Base-by-base conservation (phyloP, 2,797 vertebrate species). In the Melanitta fusca region DNA sequence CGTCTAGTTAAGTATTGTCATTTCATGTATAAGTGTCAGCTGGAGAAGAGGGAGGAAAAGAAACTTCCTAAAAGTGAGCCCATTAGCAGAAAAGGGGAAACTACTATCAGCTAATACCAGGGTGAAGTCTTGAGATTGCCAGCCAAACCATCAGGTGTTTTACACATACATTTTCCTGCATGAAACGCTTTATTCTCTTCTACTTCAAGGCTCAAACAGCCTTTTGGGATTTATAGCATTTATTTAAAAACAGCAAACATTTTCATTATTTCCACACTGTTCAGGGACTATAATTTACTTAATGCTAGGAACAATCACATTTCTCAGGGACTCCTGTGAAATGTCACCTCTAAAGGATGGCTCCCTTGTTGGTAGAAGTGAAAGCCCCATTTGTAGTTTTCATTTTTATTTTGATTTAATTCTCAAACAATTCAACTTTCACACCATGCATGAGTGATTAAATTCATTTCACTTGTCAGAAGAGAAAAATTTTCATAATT, bases 331-430 rank as follows among this genome's bases (percentile, higher is more conserved):
- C 95, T 95, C 93, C 96, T 97, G 94, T 95, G 94, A 98, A 98
- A 98, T 98, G 98, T 98, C 98, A 98, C 86, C 84, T 96, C 96
- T 98, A 97, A 98, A 98, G 97, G 96, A 98, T 98, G 97, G 78
- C 81, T 98, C 97, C 96, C 96, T 93, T 66, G 96, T 96, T 95
- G 97, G 96, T 88, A 89, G 96, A 96, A 97, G 89, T 91, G 95
- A 98, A 97, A 85, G 96, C 72, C 93, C 69, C 69, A 25, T 91
- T 97, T 96, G 90, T 96, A 97, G 97, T 97, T 98, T 98, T 97
- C 97, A 96, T 97, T 91, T 98, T 98, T 96, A 97, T 97, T 98
- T 98, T 98, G 96, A 98, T 98, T 98, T 98, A 98, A 98, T 98
- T 98, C 98, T 97, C 97, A 98, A 96, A 98, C 95, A 97, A 96